These are phyloP conservation scores for Lacerta viridis DNA, from an alignment of 2,797 vertebrate genomes.

Conservation along the genomic window DNA sequence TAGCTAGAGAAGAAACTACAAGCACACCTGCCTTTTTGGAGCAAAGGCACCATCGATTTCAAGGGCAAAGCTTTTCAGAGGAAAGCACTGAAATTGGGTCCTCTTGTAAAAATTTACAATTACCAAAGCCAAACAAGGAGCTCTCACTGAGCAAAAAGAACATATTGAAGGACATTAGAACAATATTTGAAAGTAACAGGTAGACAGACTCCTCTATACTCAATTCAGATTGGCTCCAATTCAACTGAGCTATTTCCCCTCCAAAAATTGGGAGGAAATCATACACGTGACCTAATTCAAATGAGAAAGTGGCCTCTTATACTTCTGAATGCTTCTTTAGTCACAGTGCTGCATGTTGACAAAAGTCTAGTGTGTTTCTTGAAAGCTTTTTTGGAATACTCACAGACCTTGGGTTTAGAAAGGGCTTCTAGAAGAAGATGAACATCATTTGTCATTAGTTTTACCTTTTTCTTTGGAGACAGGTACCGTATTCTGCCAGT, in stretches of 20 bases:
- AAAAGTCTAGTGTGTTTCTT: not conserved
- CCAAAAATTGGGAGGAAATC: not conserved
- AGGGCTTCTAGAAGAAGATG: not conserved
- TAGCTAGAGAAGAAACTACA: not conserved
- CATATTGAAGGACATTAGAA: not conserved
- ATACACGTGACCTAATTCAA: not conserved
- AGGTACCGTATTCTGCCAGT: not conserved
- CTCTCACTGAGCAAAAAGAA: not conserved
- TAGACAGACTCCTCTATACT: too few relatives aligned
- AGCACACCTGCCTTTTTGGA: not conserved
- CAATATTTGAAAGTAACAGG: too few relatives aligned
- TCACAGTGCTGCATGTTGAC: conserved; percentile 12
- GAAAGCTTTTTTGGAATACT: not conserved
- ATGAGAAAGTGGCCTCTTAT: not conserved
- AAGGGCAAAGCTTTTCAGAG: not conserved
- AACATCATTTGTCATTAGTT: not conserved
- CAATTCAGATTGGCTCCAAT: not conserved
- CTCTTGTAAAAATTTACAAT: not conserved
- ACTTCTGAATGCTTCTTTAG: not conserved
- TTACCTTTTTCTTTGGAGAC: not conserved
- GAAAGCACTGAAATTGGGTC: not conserved
- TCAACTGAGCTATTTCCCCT: not conserved
- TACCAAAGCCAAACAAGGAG: not conserved
- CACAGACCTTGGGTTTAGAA: not conserved
- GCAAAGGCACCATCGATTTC: not conserved